Conservation (phyloP, 2,797 vertebrate species). For the Gymnocypris eckloni region DNA sequence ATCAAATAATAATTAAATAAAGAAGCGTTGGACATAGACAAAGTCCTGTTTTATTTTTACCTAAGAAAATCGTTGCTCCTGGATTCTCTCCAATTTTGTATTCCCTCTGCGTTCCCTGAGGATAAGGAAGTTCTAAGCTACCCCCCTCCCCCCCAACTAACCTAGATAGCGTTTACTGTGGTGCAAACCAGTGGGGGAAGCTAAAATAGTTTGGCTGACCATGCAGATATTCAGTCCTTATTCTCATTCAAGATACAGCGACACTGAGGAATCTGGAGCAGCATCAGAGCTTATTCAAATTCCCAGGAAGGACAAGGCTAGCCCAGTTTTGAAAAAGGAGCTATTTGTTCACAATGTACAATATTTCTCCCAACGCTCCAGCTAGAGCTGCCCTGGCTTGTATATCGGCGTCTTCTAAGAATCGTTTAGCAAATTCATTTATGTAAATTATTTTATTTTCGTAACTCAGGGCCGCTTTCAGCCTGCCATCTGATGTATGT, state of each 20-base stretch:
- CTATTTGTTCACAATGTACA: constrained; percentile 13
- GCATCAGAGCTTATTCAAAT: background rate
- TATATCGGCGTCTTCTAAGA: background rate
- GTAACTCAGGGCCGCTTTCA: background rate
- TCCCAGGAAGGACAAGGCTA: constrained; percentile 7
- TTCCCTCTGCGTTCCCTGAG: background rate
- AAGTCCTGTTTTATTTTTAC: constrained; percentile 21
- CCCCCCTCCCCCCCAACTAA: background rate
- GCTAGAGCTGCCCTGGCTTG: background rate
- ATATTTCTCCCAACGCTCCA: constrained; percentile 1
- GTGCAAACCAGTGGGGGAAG: constrained; percentile 22
- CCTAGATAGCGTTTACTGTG: constrained; percentile 27
- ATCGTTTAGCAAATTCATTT: constrained; percentile 3
- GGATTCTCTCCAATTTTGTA: background rate
- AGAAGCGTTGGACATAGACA: background rate
- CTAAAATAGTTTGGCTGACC: constrained; percentile 43
- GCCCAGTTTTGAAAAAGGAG: constrained; percentile 11
- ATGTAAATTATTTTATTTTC: background rate
- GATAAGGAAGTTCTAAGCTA: constrained; percentile 14
- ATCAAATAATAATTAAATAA: constrained; percentile 1
- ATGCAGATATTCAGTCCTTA: constrained; percentile 38
- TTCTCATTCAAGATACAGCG: constrained; percentile 30
- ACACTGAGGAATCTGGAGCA: constrained; percentile 17
- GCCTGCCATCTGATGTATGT: background rate
- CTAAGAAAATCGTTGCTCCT: constrained; percentile 4